A percentile compares a stretch with the other conserved stretches of the same genome.
Conservation (phyloP, 2,888 invertebrate genomes). For the Papilio elwesi region DNA sequence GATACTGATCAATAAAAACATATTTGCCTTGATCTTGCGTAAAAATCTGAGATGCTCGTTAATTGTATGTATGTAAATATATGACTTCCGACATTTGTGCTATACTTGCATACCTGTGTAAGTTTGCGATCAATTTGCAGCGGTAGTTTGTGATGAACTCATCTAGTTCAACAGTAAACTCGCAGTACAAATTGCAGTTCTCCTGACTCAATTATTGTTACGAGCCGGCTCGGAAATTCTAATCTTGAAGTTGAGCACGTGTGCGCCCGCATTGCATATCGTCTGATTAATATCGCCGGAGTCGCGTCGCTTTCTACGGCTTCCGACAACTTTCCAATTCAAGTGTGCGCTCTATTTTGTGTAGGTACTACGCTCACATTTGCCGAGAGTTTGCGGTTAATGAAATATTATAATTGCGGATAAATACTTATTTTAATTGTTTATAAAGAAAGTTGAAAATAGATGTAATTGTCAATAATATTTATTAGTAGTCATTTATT, state of each 20-base stretch:
- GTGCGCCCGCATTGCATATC: conserved; percentile 71
- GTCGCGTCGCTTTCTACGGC: conserved; percentile 55
- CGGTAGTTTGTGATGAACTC: conserved; percentile 36
- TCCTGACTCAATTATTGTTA: conserved; percentile 74
- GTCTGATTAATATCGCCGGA: conserved; percentile 75
- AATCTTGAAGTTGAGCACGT: conserved; percentile 71
- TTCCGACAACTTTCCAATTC: conserved; percentile 69
- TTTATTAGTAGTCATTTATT: too few species aligned
- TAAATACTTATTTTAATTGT: too few species aligned
- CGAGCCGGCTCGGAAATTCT: conserved; percentile 66
- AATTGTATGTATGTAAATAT: neutral
- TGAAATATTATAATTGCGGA: neutral
- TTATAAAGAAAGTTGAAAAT: too few species aligned
- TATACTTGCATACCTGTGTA: neutral
- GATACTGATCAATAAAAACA: too few species aligned
- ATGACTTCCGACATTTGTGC: neutral
- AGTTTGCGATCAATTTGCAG: conserved; percentile 8
- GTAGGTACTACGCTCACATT: conserved; percentile 1
- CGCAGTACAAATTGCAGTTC: conserved; percentile 55
- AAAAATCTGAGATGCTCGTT: too few species aligned
- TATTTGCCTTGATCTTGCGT: too few species aligned
- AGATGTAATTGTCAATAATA: too few species aligned
- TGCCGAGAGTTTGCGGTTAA: neutral
- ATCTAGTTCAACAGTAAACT: conserved; percentile 46
- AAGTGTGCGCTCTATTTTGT: conserved; percentile 45